A percentile compares a stretch with the other conserved stretches of the same genome.
Evolutionary conservation across 1,140 invertebrate genomes (phyloP).

Genomic region (Drosophila yakuba): DNA sequence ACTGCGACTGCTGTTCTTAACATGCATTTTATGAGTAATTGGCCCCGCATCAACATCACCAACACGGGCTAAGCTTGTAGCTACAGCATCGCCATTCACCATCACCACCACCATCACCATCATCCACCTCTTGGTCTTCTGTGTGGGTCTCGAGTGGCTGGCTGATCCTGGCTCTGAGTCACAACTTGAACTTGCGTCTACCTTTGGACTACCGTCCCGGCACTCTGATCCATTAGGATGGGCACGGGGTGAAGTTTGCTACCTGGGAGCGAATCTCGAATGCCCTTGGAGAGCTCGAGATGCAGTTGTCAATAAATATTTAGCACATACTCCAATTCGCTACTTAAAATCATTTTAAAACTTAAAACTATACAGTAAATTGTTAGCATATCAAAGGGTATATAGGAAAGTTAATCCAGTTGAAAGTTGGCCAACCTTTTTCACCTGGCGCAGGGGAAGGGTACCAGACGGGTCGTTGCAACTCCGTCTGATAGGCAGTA

Average conservation of each 20-base stretch:
- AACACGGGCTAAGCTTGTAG: slow-evolving; percentile 29
- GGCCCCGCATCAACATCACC: slow-evolving; percentile 74
- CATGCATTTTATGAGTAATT: slow-evolving; percentile 84
- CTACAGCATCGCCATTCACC: slow-evolving; percentile 30
- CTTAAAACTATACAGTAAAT: too few species aligned
- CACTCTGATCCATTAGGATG: slow-evolving; percentile 72
- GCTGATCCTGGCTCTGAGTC: slow-evolving; percentile 41
- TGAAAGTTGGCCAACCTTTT: neutral
- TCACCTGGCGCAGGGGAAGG: slow-evolving; percentile 7
- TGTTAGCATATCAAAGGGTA: too few species aligned
- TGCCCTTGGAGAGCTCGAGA: slow-evolving; percentile 29
- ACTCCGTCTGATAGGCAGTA: slow-evolving; percentile 49
- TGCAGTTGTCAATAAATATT: slow-evolving; percentile 1
- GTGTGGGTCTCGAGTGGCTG: slow-evolving; percentile 39
- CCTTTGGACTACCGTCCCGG: slow-evolving; percentile 67
- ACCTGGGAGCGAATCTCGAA: slow-evolving; percentile 19
- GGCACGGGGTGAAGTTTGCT: slow-evolving; percentile 32
- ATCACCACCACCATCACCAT: slow-evolving; percentile 1
- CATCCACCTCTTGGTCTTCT: slow-evolving; percentile 19
- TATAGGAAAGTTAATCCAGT: too few species aligned
- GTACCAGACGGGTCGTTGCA: slow-evolving; percentile 38
- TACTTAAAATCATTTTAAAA: too few species aligned
- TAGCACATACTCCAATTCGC: neutral
- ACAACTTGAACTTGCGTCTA: slow-evolving; percentile 48
- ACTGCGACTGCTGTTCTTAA: slow-evolving; percentile 61